Evolutionary conservation across 2,888 invertebrate species (phyloP), one percentile per base, ranked within the genome.

Genomic region (Eristalinus sepulchralis): DNA sequence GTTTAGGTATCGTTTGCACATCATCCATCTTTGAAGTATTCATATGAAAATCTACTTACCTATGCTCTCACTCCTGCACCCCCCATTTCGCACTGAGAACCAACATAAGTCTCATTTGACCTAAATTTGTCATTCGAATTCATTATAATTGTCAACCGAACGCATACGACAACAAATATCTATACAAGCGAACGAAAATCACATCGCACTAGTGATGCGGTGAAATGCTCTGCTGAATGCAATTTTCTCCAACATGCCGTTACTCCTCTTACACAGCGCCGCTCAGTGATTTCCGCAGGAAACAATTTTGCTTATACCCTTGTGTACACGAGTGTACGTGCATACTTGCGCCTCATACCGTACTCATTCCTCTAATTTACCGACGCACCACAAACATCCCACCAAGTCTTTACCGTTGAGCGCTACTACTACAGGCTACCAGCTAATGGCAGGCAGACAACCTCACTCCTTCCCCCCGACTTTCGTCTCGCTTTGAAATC

Each of bases 241-340:
- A 77, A 77, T 77, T 59, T 76, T 11, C 31, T 22, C 62, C 62
- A 62, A 33, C 62, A 31, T 27, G 47, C 27, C 13, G 20, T 20
- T 17, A 9, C 27, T 34, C 27, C 34, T 33, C 22, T n/a, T 11
- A 64, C 64, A 39, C 67, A 33, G 33, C 67, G 27, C 22, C 31
- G 20, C 20, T 10, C 31, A 11, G 33, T 70, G 70, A 78, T 78
- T 78, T 70, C 63, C 77, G 62, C 77, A 70, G 68, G 70, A 78
- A 70, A 78, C 77, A 78, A 78, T 78, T 78, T 78, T 55, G 33
- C 68, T 70, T 27, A 33, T 76, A 75, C 55, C 9, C 57, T 53
- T 11, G n/a, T 31, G 55, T 20, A 71, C 31, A 20, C 5, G 24
- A 13, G 6, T 55, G 36, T 39, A 34, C 31, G 60, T 63, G 20